Evolutionary conservation across 2,113 vertebrate genomes (phyloP).

Genomic region (Percopsis transmontana): DNA sequence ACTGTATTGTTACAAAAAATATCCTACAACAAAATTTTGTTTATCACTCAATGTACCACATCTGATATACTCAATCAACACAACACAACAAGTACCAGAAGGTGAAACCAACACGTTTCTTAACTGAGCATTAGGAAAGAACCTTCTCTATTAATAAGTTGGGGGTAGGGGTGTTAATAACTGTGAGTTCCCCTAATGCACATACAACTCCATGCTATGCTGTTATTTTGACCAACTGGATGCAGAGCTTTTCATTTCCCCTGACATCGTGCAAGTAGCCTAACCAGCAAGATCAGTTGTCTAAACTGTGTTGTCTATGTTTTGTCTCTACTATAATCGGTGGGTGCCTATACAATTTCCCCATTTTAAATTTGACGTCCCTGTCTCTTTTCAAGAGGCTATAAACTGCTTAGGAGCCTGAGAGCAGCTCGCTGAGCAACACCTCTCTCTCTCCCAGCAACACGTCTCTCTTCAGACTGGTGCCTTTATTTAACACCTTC

Average conservation of each 20-base stretch:
- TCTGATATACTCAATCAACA: constrained; percentile 17
- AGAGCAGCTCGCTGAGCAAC: constrained; percentile 84
- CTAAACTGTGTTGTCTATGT: not conserved
- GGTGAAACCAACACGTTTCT: constrained; percentile 24
- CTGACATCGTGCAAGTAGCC: constrained; percentile 12
- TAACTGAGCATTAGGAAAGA: constrained; percentile 17
- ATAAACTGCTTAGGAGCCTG: constrained; percentile 66
- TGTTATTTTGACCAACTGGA: constrained; percentile 6
- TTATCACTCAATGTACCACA: constrained; percentile 23
- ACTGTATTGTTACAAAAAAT: constrained; percentile 44
- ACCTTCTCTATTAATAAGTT: constrained; percentile 12
- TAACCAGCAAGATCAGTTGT: not conserved
- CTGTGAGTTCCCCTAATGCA: not conserved
- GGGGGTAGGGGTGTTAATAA: not conserved
- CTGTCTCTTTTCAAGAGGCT: constrained; percentile 17
- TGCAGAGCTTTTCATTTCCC: constrained; percentile 29
- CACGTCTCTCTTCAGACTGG: constrained; percentile 91
- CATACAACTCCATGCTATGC: not conserved
- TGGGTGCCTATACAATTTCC: not conserved
- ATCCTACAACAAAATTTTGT: constrained; percentile 28
- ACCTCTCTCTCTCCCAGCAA: constrained; percentile 92
- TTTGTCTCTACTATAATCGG: too few species aligned
- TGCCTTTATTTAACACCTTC: constrained; percentile 97
- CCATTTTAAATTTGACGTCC: not conserved
- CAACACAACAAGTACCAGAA: constrained; percentile 40